phyloP scores from a whole-genome alignment of 2,797 vertebrate genomes.

The Oryzias dopingdopingensis region DNA sequence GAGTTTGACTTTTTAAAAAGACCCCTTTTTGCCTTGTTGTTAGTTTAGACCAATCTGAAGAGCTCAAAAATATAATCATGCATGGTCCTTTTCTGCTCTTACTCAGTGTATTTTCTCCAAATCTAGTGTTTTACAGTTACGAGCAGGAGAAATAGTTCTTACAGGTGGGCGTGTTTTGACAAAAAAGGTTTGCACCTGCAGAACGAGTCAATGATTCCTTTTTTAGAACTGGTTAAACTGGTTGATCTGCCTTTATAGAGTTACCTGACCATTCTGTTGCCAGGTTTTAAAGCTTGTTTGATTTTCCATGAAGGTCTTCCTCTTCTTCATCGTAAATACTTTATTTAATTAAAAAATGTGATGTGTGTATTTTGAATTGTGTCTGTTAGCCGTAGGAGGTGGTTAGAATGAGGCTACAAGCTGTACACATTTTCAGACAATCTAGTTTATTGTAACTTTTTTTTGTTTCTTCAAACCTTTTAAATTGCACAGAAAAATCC shows the following conservation, averaged over 20 bases:
- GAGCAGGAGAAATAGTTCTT: neutral
- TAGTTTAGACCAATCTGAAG: neutral
- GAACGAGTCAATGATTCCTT: slow-evolving; percentile 15
- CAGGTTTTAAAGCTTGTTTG: slow-evolving; percentile 22
- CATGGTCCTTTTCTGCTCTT: slow-evolving; percentile 19
- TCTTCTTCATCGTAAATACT: slow-evolving; percentile 8
- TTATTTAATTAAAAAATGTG: neutral
- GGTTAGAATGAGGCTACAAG: neutral
- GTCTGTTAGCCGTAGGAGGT: slow-evolving; percentile 1
- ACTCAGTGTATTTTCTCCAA: neutral
- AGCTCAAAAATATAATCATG: too few relatives aligned
- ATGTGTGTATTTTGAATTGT: neutral
- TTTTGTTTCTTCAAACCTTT: too few relatives aligned
- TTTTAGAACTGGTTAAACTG: slow-evolving; percentile 60
- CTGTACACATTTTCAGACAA: neutral
- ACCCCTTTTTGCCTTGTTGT: slow-evolving; percentile 16
- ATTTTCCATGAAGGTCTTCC: slow-evolving; percentile 16
- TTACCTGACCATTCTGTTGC: slow-evolving; percentile 33
- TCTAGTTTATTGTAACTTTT: too few relatives aligned
- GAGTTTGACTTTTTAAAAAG: slow-evolving; percentile 16
- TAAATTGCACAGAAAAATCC: too few relatives aligned
- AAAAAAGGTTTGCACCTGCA: slow-evolving; percentile 6
- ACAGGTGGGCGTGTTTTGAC: neutral
- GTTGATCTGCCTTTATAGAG: slow-evolving; percentile 48
- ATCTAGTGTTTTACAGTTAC: too few relatives aligned